Evolutionary conservation across 2,113 vertebrate species (phyloP).

Genomic region (Platysternon megacephalum): DNA sequence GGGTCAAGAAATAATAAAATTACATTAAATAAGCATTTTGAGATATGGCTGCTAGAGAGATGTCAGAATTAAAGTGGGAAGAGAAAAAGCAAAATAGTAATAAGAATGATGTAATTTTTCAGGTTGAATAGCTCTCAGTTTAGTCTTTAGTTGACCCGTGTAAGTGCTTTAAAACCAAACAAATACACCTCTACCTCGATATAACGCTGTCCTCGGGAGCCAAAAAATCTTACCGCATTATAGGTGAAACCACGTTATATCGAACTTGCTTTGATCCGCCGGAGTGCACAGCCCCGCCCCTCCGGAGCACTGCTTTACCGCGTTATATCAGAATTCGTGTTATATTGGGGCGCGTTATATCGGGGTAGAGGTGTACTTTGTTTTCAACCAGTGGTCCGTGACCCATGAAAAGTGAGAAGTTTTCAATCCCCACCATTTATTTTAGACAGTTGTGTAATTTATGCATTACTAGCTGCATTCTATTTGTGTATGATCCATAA

Average conservation of each 20-base stretch:
- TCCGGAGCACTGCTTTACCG: no score
- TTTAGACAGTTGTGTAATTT: not conserved
- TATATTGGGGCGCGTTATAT: no score
- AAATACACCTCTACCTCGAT: no score
- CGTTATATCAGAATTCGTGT: no score
- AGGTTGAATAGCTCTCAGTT: not conserved
- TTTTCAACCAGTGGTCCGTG: not conserved
- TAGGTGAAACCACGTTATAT: no score
- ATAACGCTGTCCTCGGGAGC: no score
- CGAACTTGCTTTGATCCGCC: no score
- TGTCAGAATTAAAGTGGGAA: not conserved
- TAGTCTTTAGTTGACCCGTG: fast-evolving
- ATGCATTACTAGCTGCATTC: not conserved
- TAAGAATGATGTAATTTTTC: not conserved
- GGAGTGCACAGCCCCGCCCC: no score
- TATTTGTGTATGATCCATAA: not conserved
- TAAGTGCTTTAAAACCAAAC: not conserved
- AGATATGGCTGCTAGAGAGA: not conserved
- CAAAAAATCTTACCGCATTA: no score
- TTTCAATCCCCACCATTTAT: not conserved
- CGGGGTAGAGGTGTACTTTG: no score
- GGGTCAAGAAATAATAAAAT: no score
- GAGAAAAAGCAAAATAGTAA: not conserved
- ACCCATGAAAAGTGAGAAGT: not conserved
- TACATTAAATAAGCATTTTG: not conserved